Conservation (phyloP, 1,140 invertebrate genomes). For the Cydia splendana region DNA sequence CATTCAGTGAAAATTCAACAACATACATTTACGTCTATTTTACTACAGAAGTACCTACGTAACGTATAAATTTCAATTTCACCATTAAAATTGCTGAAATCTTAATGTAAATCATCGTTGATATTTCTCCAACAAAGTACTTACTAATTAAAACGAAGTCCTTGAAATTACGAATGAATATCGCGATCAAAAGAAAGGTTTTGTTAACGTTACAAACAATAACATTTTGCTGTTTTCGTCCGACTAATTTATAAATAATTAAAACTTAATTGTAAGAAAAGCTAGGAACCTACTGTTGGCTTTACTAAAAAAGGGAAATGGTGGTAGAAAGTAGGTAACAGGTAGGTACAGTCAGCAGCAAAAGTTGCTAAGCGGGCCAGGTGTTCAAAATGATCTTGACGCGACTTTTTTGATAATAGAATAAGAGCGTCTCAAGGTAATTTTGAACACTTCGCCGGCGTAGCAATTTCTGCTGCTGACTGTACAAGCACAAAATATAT, state of each 20-base stretch:
- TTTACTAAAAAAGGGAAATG: too few relatives aligned
- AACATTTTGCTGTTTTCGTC: background rate
- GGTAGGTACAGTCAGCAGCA: too few relatives aligned
- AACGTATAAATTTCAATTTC: background rate
- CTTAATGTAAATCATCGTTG: background rate
- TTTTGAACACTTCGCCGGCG: too few relatives aligned
- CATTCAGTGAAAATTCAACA: background rate
- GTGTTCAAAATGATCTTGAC: too few relatives aligned
- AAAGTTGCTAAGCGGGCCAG: too few relatives aligned
- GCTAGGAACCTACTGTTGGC: too few relatives aligned
- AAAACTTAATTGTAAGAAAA: background rate
- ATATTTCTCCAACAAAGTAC: slow-evolving; percentile 6
- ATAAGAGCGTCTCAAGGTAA: too few relatives aligned
- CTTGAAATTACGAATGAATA: background rate
- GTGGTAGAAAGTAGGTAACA: too few relatives aligned
- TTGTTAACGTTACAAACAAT: background rate
- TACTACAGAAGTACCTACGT: background rate
- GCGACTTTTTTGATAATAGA: too few relatives aligned
- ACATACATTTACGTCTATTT: background rate
- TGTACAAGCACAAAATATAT: too few relatives aligned
- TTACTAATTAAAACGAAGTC: slow-evolving; percentile 7
- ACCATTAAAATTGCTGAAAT: background rate
- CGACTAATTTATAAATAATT: background rate
- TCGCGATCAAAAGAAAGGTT: slow-evolving; percentile 13
- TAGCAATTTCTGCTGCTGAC: too few relatives aligned